Base-by-base conservation (phyloP, 2,797 vertebrate species). In the Tiaroga cobitis region DNA sequence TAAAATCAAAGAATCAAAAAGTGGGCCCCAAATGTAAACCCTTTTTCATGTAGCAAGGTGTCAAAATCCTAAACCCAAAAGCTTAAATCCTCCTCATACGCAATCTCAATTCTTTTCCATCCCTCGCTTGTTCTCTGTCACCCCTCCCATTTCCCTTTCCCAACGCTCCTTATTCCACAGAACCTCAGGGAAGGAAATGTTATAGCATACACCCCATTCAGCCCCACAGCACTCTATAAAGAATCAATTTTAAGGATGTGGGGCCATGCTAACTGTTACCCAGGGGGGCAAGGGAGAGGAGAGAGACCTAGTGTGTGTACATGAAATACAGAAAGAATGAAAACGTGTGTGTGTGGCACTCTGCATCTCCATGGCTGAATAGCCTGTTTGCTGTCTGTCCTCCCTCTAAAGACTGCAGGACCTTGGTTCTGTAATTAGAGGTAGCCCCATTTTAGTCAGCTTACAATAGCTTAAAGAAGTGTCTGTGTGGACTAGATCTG, bases 191-290 rank as follows among this genome's bases (percentile, higher is more conserved):
- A 84, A 76, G 82, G 82, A 90, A 85, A 90, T 90, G 90, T 91
- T 92, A 92, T 91, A 93, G 92, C 90, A 91, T 91, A 92, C 91
- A 90, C 90, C 87, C 72, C 86, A 91, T 87, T 88, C 69, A 89
- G 87, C 86, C 82, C 90, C 85, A 90, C 87, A 89, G 91, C 89
- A 84, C 85, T 92, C 89, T 85, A 91, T 79, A 91, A 88, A 91
- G 90, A 94, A 93, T 93, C 90, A 56, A 91, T 92, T 90, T 91
- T 89, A 63, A 84, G 90, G 91, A 90, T 86, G 89, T 54, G 70
- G 89, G 84, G 54, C 86, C 67, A 67, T 80, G 75, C 89, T 91
- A 89, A 89, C 87, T 65, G 78, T 84, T 41, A 87, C 89, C 92
- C 89, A 79, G 78, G 84, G 85, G 86, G 79, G 75, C 67, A 82